Base-by-base conservation (phyloP, 37 sponge, comb jelly and placozoan genomes). In the Chondrilla cf. caribensis region DNA sequence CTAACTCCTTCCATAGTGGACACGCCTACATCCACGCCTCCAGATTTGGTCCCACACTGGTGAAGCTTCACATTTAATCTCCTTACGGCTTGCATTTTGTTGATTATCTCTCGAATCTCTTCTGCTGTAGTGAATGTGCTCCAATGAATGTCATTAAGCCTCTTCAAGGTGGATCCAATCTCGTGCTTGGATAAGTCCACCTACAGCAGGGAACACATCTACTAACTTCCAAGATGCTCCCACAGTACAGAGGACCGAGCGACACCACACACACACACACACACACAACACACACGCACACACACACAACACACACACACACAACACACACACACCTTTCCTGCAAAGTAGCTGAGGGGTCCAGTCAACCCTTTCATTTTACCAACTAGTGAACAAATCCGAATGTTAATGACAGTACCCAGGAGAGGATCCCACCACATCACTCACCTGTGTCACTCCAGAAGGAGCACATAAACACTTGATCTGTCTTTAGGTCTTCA, bases 401-500 rank as follows among this genome's bases (percentile, higher is more conserved):
- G 29, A 11, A 6, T 47, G 11, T 11, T 2, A 2, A 6, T 26
- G 64, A 62, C 25, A 62, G 22, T 29, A 29, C 64, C 7, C 25
- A 62, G 8, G 64, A 29, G 22, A 26, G 6, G 22, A 22, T 15
- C 15, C 29, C 64, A 29, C n/a, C 35, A 7, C 15, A 33, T 67
- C 32, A 28, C 68, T 1, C 32, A 7, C 68, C 68, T 29, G 0
- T 67, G 3, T n/a, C 2, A 28, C 33, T 67, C 76, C 76, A 73
- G 76, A 73, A 73, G 15, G 41, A 39, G 43, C 76, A 73, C 44
- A 25, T 21, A 40, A 73, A 73, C 44, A 25, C 44, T 38, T 42
- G 7, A 40, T 14, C 3, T 2, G 15, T n/a, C 44, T 40, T 43
- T 9, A 39, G 21, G n/a, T 73, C 76, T 43, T 38, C 25, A n/a